phyloP scores from a whole-genome alignment of 2,888 invertebrate species.

The Tiliacea citrago region DNA sequence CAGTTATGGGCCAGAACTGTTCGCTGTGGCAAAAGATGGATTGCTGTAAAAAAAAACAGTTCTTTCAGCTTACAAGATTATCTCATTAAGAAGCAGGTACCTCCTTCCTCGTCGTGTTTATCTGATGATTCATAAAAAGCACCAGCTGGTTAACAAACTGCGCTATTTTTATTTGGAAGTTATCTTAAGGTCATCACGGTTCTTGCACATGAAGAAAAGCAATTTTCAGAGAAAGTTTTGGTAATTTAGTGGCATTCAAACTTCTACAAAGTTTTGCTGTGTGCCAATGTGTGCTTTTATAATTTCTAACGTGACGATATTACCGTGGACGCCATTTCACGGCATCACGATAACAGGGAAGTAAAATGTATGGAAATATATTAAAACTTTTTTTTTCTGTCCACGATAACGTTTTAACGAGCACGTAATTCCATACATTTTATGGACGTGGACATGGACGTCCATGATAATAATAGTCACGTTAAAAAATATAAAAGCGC shows the following conservation, averaged over 20 bases:
- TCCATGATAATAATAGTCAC: neutral
- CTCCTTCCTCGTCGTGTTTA: constrained; percentile 33
- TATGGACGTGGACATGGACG: neutral
- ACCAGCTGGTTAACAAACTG: constrained; percentile 25
- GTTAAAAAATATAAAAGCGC: neutral
- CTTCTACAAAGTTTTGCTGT: neutral
- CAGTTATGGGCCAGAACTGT: neutral
- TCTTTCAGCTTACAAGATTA: constrained; percentile 13
- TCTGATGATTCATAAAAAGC: constrained; percentile 39
- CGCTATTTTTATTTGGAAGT: constrained; percentile 33
- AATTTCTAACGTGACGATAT: neutral
- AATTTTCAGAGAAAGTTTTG: neutral
- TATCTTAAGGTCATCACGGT: constrained; percentile 16
- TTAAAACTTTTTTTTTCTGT: neutral
- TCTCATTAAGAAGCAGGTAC: constrained; percentile 24
- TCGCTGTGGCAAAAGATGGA: neutral
- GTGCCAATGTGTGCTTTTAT: neutral
- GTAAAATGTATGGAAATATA: neutral
- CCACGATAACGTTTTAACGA: neutral
- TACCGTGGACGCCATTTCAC: neutral
- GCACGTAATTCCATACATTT: neutral
- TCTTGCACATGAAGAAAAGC: neutral
- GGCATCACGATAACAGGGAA: too few species aligned
- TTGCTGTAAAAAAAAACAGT: constrained; percentile 12
- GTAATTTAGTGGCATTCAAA: neutral